Evolutionary conservation across 92 coral and sea anemone genomes (phyloP).

Genomic region (Heliopora coerulea): DNA sequence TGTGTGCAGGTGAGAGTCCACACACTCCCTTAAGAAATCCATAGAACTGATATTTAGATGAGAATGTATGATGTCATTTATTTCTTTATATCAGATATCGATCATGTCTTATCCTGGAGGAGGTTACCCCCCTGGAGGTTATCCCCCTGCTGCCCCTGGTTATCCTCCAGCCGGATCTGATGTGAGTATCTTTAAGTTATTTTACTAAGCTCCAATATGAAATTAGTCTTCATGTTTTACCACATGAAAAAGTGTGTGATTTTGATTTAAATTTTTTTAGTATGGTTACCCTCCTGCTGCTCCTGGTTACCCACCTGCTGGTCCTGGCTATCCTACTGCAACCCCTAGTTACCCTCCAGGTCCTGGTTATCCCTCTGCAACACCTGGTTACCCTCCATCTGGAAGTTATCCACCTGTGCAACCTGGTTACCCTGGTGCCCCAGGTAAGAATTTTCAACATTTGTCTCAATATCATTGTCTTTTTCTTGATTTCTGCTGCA

Average conservation of each 20-base stretch:
- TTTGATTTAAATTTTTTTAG: conserved; percentile 33
- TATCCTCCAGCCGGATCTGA: conserved; percentile 56
- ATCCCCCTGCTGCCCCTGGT: conserved; percentile 63
- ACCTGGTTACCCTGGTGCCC: conserved; percentile 23
- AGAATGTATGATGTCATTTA: too few species aligned
- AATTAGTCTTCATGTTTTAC: too few species aligned
- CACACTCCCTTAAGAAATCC: too few species aligned
- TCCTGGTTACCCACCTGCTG: conserved; percentile 69
- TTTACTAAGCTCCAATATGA: too few species aligned
- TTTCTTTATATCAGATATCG: background rate
- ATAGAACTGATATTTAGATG: too few species aligned
- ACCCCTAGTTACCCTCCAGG: conserved; percentile 52
- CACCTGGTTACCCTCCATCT: conserved; percentile 53
- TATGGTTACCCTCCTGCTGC: conserved; percentile 70
- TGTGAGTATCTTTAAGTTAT: background rate
- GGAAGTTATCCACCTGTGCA: conserved; percentile 45
- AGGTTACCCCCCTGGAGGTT: conserved; percentile 73
- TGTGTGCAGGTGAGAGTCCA: too few species aligned
- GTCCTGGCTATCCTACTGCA: conserved; percentile 58
- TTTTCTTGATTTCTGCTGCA: background rate
- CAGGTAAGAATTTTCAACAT: background rate
- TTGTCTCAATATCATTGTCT: background rate
- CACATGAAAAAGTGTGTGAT: too few species aligned
- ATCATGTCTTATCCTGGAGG: conserved; percentile 58
- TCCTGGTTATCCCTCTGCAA: conserved; percentile 55